Base-by-base conservation (phyloP, 2,888 invertebrate species). In the Zelleria hepariella region DNA sequence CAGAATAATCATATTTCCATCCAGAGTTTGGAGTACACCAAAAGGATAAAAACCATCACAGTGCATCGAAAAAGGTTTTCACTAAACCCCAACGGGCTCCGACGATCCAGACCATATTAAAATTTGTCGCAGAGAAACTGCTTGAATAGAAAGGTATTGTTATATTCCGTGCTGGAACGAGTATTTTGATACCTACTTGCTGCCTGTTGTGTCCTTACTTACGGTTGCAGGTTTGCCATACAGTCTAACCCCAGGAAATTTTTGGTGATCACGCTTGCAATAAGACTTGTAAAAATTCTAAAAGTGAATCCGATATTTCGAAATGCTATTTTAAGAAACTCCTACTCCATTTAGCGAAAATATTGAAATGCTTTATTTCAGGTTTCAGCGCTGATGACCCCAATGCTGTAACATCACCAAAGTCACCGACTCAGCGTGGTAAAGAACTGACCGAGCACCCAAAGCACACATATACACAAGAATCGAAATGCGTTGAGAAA, bases 181-280 rank as follows among this genome's bases (percentile, higher is more conserved):
- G 10, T 7, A 32, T 32, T 10, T 32, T 32, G 5, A 32, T 32
- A 32, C 32, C 32, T 32, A 7, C 6, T 10, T 32, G 32, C 49
- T 18, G 21, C 10, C 4, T 42, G 32, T 10, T 10, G 15, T 42
- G 2, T n/a, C 21, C 18, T 1, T 49, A 7, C n/a, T 49, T 49
- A 10, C 10, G 18, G 18, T 49, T 49, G n/a, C 49, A 49, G 49
- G 49, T 8, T 7, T 49, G 5, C 49, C 49, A 21, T 7, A 20
- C 7, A 21, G 49, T 80, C 32, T 42, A 20, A 2, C 18, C 21
- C 49, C 49, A 21, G 5, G 18, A 20, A 5, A 20, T 80, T 58
- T 78, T 84, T 60, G 86, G 84, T 65, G 86, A 86, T 65, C 82
- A 86, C 67, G 76, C 78, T 24, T 82, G 82, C 48, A 77, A 79